Evolutionary conservation across 2,797 vertebrate species (phyloP), one percentile per base, ranked within the genome.

Genomic region (Pipistrellus kuhlii): DNA sequence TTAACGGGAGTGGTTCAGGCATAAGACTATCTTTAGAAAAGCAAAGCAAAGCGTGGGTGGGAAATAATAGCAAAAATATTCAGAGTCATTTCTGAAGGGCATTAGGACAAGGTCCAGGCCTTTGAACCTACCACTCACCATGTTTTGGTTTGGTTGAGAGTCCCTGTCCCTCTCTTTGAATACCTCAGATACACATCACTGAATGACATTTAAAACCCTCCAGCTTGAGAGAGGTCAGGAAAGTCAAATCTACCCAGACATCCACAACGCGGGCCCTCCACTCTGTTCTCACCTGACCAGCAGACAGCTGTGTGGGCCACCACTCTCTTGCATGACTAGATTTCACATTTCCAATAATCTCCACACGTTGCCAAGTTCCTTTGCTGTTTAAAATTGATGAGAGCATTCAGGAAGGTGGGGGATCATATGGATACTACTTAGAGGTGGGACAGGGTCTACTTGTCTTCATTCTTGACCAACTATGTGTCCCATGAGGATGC

Each of bases 301-400:
- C 77, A 90, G 75, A 13, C 8, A 55, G 81, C 76, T 89, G 13
- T 88, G 44, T 68, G 88, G 75, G 27, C 35, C 30, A 30, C 27
- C 38, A 5, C 85, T 48, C 4, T 30, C 76, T 46, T 62, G 68
- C 20, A 13, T 6, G 32, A 73, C 82, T 53, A 18, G 71, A 83
- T 62, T 88, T 81, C 30, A 73, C 77, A 75, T 76, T 85, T 92
- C 51, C 80, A 32, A 38, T 88, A n/a, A 84, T 88, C 92, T 82
- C 76, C 62, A 15, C 38, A 32, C 41, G 5, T 6, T 84, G 71
- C 75, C 72, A 77, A 66, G 6, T 69, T 73, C 86, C 84, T 84
- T 64, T 86, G 48, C 77, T 64, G 13, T 68, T 87, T 57, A 59
- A 87, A 93, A 93, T 15, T 3, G 66, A 38, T 18, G 53, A 87